phyloP scores from a whole-genome alignment of 2,113 vertebrate species.

The Aptenodytes forsteri region DNA sequence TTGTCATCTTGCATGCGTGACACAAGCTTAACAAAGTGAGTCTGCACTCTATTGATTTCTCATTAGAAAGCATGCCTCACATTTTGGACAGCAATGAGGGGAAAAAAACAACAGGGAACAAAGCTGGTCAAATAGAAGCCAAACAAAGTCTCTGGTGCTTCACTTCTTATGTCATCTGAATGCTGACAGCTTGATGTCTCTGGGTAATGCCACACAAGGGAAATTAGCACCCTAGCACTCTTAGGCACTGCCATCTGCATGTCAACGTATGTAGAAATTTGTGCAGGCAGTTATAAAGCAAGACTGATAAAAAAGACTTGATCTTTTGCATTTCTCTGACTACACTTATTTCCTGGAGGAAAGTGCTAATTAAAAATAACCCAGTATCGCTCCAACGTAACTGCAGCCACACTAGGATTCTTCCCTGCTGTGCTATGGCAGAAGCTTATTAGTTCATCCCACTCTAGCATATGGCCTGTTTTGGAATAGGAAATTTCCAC shows the following conservation, averaged over 20 bases:
- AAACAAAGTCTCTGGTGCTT: neutral
- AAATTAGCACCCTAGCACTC: slow-evolving; percentile 62
- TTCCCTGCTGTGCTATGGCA: slow-evolving; percentile 35
- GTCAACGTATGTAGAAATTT: neutral
- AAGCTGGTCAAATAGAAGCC: neutral
- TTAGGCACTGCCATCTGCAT: slow-evolving; percentile 60
- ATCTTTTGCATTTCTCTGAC: neutral
- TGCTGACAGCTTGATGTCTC: slow-evolving; percentile 58
- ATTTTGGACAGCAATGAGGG: neutral
- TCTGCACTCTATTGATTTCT: neutral
- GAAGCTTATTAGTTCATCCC: slow-evolving; percentile 48
- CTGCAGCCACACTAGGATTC: slow-evolving; percentile 18
- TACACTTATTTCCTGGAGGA: slow-evolving; percentile 1
- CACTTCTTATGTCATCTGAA: neutral
- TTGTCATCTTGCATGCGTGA: neutral
- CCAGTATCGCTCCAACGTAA: neutral
- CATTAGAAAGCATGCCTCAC: neutral
- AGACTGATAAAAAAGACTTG: neutral
- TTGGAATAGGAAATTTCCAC: slow-evolving; percentile 42
- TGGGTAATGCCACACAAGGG: slow-evolving; percentile 48
- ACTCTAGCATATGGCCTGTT: slow-evolving; percentile 58
- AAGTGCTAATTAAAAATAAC: slow-evolving; percentile 41
- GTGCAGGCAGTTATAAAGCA: neutral
- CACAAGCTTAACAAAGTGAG: neutral
- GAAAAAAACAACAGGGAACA: neutral